Evolutionary conservation across 2,113 vertebrate species (phyloP), one percentile per base, ranked within the genome.

Genomic region (Micronycteris hirsuta): DNA sequence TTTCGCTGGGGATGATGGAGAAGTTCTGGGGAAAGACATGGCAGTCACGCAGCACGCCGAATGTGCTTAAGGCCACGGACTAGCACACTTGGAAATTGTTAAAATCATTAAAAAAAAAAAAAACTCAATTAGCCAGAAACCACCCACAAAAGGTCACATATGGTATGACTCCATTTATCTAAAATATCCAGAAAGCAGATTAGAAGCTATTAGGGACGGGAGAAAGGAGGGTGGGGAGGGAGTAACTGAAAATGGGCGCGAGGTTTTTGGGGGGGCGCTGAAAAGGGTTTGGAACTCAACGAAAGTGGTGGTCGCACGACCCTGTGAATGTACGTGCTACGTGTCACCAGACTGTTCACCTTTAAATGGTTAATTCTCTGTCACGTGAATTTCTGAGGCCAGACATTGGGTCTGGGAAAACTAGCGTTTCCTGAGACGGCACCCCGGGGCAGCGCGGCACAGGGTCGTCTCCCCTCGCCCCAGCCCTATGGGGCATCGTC

Each of bases 391-490:
- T 49, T 78, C 68, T 45, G 31, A 68, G 77, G 68, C 33, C 38
- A 26, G n/a, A 31, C 43, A 1, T 7, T 10, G 3, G 5, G 12
- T 41, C 77, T 14, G 1, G 2, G 6, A 61, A 26, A 11, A 22
- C 24, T 2, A 5, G 73, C 20, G 0, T 5, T 15, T 33, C 33
- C 15, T 3, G 24, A 54, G 67, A 16, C 9, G 0, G 11, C 41
- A 0, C 1, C 5, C n/a, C 3, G 3, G 43, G 52, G 15, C 17
- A 5, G 19, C 26, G 1, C 2, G 6, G 10, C 43, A 17, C 0
- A 2, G 73, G 3, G 19, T 36, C 43, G 8, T 19, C 28, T 43
- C 12, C 2, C 76, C 7, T 49, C 15, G 16, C 5, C 38, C 38
- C 52, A 19, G 11, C 26, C 45, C 45, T 2, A 3, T 9, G 5